Conservation (phyloP, 2,113 vertebrate species). For the Falcunculus frontatus region DNA sequence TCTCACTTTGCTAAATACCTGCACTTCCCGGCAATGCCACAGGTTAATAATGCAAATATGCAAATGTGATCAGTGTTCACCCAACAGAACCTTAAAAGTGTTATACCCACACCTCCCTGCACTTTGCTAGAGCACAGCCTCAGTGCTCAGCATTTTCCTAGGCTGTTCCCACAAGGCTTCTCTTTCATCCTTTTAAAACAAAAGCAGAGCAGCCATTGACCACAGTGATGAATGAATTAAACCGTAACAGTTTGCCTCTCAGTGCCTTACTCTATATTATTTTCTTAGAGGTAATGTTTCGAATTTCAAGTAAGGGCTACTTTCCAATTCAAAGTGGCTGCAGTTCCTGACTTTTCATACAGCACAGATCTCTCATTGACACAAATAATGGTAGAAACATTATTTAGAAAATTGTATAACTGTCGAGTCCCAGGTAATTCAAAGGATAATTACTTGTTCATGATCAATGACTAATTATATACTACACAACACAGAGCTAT, state of each 20-base stretch:
- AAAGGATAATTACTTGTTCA: slow-evolving; percentile 41
- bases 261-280: background rate
- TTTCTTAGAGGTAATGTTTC: background rate
- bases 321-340: slow-evolving; percentile 17
- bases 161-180: background rate
- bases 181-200: background rate
- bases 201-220: background rate
- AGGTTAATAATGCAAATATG: background rate
- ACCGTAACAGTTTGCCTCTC: background rate
- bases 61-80: background rate
- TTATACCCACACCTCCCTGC: background rate
- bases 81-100: accelerated
- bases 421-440: slow-evolving; percentile 18
- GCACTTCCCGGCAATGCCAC: background rate
- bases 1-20: background rate
- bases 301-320: background rate
- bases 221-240: background rate
- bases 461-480: slow-evolving; percentile 50
- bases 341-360: background rate
- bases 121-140: background rate
- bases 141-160: background rate
- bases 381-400: slow-evolving; percentile 16
- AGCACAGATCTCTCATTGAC: background rate
- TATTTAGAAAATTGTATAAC: slow-evolving; percentile 28
- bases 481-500: background rate